phyloP scores from a whole-genome alignment of 2,113 vertebrate genomes.

The Nyctereutes procyonoides region DNA sequence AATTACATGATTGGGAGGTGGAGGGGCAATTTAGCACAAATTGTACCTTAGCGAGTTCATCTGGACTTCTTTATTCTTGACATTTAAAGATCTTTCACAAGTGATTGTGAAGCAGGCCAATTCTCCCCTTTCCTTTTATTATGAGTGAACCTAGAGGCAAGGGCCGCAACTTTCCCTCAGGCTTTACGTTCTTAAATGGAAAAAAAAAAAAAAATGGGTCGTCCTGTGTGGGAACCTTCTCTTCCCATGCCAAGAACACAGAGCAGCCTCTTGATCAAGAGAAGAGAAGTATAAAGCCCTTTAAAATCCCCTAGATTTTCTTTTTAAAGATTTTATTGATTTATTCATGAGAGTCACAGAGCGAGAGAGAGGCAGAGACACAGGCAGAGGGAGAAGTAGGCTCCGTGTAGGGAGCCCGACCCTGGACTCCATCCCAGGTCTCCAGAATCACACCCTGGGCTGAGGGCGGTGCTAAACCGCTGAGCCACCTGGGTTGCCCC shows the following conservation, averaged over 20 bases:
- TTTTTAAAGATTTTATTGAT: no score
- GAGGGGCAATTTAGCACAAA: neutral
- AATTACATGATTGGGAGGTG: neutral
- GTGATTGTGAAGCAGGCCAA: neutral
- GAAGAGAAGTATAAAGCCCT: neutral
- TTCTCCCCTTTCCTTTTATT: neutral
- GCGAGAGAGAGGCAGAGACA: no score
- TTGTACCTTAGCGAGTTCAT: conserved; percentile 28
- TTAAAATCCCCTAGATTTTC: neutral
- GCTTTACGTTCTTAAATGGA: neutral
- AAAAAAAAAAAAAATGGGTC: neutral
- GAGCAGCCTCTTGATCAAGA: neutral
- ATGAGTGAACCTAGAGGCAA: neutral
- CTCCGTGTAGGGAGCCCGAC: no score
- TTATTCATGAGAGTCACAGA: no score
- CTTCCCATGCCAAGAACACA: neutral
- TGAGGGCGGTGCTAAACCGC: no score
- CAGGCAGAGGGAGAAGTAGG: no score
- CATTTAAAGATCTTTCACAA: conserved; percentile 33
- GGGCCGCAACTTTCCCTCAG: neutral
- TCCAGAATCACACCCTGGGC: no score
- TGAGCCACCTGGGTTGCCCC: neutral
- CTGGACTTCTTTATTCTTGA: conserved; percentile 47
- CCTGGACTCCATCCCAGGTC: no score
- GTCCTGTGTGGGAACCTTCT: neutral